Evolutionary conservation across 2,888 invertebrate species (phyloP), one percentile per base, ranked within the genome.

Genomic region (Oeneis ivallda): DNA sequence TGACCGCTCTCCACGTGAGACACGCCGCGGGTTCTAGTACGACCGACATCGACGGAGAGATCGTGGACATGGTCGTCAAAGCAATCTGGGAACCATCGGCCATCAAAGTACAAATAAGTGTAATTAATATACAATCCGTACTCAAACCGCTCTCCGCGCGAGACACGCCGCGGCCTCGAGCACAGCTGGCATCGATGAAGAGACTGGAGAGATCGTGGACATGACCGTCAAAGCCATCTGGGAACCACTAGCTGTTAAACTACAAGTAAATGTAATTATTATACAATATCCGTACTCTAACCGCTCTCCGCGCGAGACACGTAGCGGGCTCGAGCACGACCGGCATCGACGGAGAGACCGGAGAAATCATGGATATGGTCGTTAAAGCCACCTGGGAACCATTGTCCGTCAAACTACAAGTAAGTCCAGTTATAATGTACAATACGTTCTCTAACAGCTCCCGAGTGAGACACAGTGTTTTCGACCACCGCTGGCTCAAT

Each of bases 321-420:
- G 93, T 92, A 58, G 93, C 93, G 32, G 92, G 85, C 45, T 71
- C 70, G 63, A 19, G 66, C 75, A 93, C 95, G 26, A 96, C 96
- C 95, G 99, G 99, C 71, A 97, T 99, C 34, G 97, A 96, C 95
- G 99, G 99, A 71, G 97, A 99, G 75, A 96, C 99, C 53, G 99
- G 99, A 0, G 94, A 96, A 76, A 93, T 99, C 70, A 97, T 97
- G 0, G 98, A 99, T 87, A 98, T 99, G 97, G 95, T 95, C 76
- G 93, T 93, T 43, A 94, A 95, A 74, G 96, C 96, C 61, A 95
- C 99, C 67, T 99, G 99, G 98, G 99, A 99, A 81, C 99, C 99
- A 19, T 93, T 99, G 62, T 94, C 98, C 8, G 99, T 99, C 17
- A 54, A 54, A 39, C 39, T 39, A 9, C 54, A 39, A 11, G 54